Evolutionary conservation across 2,888 invertebrate species (phyloP).

Genomic region (Oegoconia quadripuncta): DNA sequence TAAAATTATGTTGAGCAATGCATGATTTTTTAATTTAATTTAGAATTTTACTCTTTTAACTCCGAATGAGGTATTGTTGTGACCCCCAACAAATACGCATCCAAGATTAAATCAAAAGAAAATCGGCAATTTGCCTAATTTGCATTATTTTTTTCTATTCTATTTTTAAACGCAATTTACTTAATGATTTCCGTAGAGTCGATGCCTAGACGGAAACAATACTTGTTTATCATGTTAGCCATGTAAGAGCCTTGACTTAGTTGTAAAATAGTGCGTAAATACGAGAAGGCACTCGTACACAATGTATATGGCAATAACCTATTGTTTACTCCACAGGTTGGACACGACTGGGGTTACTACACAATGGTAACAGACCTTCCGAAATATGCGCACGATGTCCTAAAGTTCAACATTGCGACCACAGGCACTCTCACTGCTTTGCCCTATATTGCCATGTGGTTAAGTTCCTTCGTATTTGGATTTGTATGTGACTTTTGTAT

Average conservation of each 20-base stretch:
- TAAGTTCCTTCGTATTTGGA: slow-evolving; percentile 81
- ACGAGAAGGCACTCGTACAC: slow-evolving; percentile 3
- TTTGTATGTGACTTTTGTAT: slow-evolving; percentile 84
- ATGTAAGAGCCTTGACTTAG: slow-evolving; percentile 4
- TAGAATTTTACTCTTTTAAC: no score
- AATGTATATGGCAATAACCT: neutral
- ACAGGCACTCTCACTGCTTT: slow-evolving; percentile 82
- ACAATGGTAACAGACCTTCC: slow-evolving; percentile 86
- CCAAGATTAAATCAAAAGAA: no score
- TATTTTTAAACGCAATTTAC: no score
- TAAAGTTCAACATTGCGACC: slow-evolving; percentile 80
- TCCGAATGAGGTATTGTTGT: no score
- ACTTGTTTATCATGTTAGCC: neutral
- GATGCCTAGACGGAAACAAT: slow-evolving; percentile 1
- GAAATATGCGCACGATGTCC: slow-evolving; percentile 82
- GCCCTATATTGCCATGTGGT: slow-evolving; percentile 84
- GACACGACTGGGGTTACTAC: slow-evolving; percentile 83
- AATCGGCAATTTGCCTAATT: no score
- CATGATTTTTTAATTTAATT: no score
- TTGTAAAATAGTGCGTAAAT: slow-evolving; percentile 1
- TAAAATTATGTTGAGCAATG: no score
- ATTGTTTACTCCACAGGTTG: slow-evolving; percentile 42
- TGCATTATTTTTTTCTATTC: neutral
- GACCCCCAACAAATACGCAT: no score
- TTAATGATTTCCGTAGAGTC: no score